Evolutionary conservation across 2,797 vertebrate species (phyloP).

Genomic region (Rhabdomys pumilio): DNA sequence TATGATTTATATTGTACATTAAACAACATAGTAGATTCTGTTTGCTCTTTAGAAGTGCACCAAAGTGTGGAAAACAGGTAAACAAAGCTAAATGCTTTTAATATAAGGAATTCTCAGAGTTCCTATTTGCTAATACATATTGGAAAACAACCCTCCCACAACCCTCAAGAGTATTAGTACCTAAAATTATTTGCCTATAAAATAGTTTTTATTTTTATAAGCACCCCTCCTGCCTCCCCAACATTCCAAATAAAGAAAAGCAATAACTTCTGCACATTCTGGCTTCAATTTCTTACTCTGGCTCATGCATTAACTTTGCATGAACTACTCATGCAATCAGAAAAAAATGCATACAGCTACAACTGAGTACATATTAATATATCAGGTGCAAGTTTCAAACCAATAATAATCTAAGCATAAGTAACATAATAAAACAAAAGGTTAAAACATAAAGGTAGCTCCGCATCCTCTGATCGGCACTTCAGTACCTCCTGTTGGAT

Average conservation of each 20-base stretch:
- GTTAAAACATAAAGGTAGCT: slow-evolving; percentile 72
- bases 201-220: slow-evolving; percentile 52
- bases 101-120: slow-evolving; percentile 71
- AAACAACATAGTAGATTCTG: slow-evolving; percentile 59
- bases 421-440: slow-evolving; percentile 70
- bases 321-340: slow-evolving; percentile 73
- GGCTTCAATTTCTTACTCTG: slow-evolving; percentile 77
- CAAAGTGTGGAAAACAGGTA: slow-evolving; percentile 74
- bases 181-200: slow-evolving; percentile 76
- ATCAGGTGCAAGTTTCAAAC: slow-evolving; percentile 78
- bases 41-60: slow-evolving; percentile 70
- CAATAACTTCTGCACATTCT: slow-evolving; percentile 68
- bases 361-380: slow-evolving; percentile 75
- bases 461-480: slow-evolving; percentile 70
- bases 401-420: slow-evolving; percentile 67
- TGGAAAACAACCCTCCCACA: slow-evolving; percentile 40
- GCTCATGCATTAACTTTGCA: slow-evolving; percentile 71
- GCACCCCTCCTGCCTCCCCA: background rate
- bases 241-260: slow-evolving; percentile 72
- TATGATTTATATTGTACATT: slow-evolving; percentile 35
- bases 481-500: slow-evolving; percentile 90
- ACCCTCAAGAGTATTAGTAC: slow-evolving; percentile 60
- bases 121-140: slow-evolving; percentile 67
- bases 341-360: slow-evolving; percentile 71
- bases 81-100: slow-evolving; percentile 76